These are phyloP conservation scores for Meandrina meandrites DNA, from an alignment of 92 coral and sea anemone genomes.

Conservation along the genomic window DNA sequence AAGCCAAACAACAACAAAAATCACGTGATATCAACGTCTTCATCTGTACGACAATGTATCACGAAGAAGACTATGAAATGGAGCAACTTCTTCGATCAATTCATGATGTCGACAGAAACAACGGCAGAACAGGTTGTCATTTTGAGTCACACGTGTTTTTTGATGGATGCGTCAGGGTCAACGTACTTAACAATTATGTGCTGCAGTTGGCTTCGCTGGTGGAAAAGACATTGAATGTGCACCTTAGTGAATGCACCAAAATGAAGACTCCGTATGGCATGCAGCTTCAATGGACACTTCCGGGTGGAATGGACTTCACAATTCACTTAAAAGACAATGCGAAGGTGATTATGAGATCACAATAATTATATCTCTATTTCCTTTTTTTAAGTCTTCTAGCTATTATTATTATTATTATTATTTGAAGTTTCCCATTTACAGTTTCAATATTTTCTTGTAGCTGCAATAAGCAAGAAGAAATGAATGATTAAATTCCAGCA, in stretches of 20 bases:
- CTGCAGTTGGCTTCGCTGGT: constrained; percentile 51
- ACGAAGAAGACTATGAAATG: constrained; percentile 70
- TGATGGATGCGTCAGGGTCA: constrained; percentile 68
- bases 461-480: too few species aligned
- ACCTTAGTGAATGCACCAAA: constrained; percentile 26
- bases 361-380: too few species aligned
- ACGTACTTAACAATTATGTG: constrained; percentile 56
- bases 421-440: too few species aligned
- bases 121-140: constrained; percentile 45
- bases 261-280: constrained; percentile 72
- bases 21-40: constrained; percentile 60
- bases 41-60: constrained; percentile 85
- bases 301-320: constrained; percentile 62
- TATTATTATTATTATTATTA: not conserved
- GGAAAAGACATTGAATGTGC: constrained; percentile 52
- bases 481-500: too few species aligned
- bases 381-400: not conserved
- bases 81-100: constrained; percentile 68
- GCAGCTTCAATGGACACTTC: constrained; percentile 67
- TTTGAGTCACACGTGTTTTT: constrained; percentile 75
- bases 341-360: constrained; percentile 28
- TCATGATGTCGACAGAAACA: constrained; percentile 51
- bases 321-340: constrained; percentile 72
- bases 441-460: too few species aligned
- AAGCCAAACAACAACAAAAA: constrained; percentile 32